Conservation (phyloP, 2,797 vertebrate genomes). For the Neopelma chrysocephalum region DNA sequence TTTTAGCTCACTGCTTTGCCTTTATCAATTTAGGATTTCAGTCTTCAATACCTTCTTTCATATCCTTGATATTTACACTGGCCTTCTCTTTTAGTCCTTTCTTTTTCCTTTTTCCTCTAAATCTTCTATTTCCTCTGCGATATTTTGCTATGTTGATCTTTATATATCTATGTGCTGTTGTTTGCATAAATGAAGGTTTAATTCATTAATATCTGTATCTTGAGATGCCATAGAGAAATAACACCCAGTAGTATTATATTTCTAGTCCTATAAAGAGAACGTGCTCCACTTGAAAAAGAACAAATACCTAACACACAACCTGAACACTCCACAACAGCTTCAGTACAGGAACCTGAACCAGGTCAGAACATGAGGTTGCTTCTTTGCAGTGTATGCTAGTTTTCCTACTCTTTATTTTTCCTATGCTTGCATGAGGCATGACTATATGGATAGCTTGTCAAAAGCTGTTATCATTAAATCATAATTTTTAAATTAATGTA, state of each 20-base stretch:
- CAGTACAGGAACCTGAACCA: background rate
- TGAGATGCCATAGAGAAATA: background rate
- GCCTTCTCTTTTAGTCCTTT: background rate
- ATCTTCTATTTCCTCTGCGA: background rate
- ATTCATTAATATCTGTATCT: background rate
- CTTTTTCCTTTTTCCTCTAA: background rate
- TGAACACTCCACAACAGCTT: background rate
- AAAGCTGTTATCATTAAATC: background rate
- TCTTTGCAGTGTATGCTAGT: background rate
- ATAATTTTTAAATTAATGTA: background rate
- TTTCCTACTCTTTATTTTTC: background rate
- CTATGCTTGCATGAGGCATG: background rate
- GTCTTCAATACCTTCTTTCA: background rate
- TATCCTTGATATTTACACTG: background rate
- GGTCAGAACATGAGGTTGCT: background rate
- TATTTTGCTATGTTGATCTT: background rate
- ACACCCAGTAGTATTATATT: background rate
- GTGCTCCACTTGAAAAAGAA: background rate
- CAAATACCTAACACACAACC: background rate
- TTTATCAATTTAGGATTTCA: background rate
- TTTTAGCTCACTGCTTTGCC: background rate
- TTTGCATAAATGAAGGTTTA: background rate
- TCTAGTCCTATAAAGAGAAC: background rate
- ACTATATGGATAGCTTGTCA: background rate
- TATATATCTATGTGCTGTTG: background rate